Conservation (phyloP, 2,888 invertebrate genomes). For the Digitonthophagus gazella region DNA sequence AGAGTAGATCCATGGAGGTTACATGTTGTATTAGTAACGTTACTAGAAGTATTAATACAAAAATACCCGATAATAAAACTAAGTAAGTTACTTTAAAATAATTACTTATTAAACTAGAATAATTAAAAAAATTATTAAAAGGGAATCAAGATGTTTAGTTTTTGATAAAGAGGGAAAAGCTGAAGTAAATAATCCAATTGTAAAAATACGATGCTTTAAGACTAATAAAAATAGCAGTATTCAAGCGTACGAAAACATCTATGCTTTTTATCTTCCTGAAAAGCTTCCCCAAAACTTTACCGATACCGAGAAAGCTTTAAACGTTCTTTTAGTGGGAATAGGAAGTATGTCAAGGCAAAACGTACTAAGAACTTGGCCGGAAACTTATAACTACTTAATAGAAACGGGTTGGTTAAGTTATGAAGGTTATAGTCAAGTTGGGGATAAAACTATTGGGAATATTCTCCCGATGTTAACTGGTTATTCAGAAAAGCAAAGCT, state of each 20-base stretch:
- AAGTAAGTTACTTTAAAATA: not conserved
- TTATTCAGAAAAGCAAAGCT: constrained; percentile 51
- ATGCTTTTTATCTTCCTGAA: constrained; percentile 53
- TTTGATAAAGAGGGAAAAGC: constrained; percentile 47
- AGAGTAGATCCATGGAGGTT: constrained; percentile 37
- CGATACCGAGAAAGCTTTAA: constrained; percentile 49
- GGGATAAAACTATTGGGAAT: constrained; percentile 88
- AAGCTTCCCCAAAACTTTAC: constrained; percentile 50
- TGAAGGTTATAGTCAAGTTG: constrained; percentile 60
- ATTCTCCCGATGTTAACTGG: constrained; percentile 80
- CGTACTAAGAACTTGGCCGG: constrained; percentile 70
- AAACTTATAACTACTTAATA: constrained; percentile 66
- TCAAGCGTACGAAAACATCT: constrained; percentile 55
- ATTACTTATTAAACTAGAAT: no score
- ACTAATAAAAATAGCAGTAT: constrained; percentile 35
- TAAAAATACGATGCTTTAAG: constrained; percentile 53
- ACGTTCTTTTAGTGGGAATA: constrained; percentile 76
- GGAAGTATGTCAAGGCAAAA: constrained; percentile 82
- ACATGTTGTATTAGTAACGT: constrained; percentile 39
- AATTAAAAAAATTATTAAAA: no score
- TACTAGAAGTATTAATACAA: not conserved
- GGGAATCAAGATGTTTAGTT: constrained; percentile 51
- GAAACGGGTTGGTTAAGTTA: constrained; percentile 49
- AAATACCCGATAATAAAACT: not conserved
- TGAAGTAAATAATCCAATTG: constrained; percentile 50